phyloP scores from a whole-genome alignment of 2,888 invertebrate genomes.

The Hyles lineata region DNA sequence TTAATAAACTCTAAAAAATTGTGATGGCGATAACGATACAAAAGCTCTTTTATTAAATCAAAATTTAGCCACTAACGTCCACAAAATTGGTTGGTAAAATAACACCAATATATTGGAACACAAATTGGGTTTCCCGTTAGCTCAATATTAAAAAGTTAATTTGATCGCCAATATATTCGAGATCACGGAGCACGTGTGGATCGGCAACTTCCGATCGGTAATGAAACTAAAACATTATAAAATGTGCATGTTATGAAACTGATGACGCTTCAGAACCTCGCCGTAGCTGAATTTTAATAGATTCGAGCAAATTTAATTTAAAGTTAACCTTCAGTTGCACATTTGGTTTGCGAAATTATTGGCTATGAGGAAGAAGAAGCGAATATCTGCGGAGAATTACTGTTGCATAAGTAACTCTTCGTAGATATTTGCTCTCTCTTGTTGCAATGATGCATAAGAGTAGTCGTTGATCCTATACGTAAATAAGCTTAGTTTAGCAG shows the following conservation, averaged over 20 bases:
- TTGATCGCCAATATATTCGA: constrained; percentile 12
- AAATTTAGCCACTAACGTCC: no score
- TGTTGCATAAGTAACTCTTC: no score
- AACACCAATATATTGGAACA: neutral
- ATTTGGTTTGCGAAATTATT: neutral
- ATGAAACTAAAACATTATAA: constrained; percentile 15
- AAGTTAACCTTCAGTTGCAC: neutral
- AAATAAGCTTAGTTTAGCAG: no score
- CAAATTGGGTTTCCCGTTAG: neutral
- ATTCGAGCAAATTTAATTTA: neutral
- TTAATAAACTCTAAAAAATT: no score
- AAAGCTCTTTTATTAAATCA: no score
- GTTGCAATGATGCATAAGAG: no score
- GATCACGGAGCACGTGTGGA: constrained; percentile 7
- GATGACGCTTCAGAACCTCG: neutral
- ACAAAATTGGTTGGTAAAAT: no score
- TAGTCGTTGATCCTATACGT: no score
- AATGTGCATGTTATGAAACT: neutral
- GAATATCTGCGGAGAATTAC: no score
- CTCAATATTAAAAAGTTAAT: constrained; percentile 33
- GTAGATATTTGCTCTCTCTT: no score
- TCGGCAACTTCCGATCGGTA: neutral
- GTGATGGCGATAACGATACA: no score
- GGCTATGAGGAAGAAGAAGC: neutral
- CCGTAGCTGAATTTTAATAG: neutral